These are phyloP conservation scores for Labrus mixtus DNA, from an alignment of 2,113 vertebrate genomes.

Conservation along the genomic window DNA sequence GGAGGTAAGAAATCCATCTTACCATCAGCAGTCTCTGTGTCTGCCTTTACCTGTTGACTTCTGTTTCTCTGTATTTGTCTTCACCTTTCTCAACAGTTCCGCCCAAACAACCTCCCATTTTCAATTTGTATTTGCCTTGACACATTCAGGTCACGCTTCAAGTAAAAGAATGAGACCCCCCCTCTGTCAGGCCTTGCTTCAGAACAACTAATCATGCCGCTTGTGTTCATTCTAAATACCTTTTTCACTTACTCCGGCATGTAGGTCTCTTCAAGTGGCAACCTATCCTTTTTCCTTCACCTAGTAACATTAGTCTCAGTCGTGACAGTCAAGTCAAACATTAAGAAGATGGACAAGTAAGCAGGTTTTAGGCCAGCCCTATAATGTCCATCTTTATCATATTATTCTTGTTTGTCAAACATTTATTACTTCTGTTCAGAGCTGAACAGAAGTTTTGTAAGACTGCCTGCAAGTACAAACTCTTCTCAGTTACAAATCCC, in stretches of 20 bases:
- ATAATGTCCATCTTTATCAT: neutral
- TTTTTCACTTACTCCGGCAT: conserved; percentile 24
- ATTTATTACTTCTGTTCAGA: neutral
- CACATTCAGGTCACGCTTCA: conserved; percentile 56
- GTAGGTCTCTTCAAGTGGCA: conserved; percentile 31
- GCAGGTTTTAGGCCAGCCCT: neutral
- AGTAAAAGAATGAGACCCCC: conserved; percentile 28
- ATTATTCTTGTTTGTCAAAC: neutral
- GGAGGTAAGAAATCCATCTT: conserved; percentile 84
- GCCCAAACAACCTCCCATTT: conserved; percentile 17
- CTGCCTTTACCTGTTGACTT: conserved; percentile 20
- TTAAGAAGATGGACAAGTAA: neutral
- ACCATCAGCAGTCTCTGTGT: conserved; percentile 8
- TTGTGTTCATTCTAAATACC: conserved; percentile 40
- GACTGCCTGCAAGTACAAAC: too few species aligned
- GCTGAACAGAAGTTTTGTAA: too few species aligned
- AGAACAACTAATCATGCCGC: conserved; percentile 27
- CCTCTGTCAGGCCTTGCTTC: conserved; percentile 1
- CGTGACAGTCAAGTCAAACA: neutral
- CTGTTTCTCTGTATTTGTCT: conserved; percentile 13
- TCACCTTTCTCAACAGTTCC: conserved; percentile 6
- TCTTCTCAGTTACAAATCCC: neutral
- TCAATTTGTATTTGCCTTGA: conserved; percentile 14
- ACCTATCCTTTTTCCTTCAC: conserved; percentile 12
- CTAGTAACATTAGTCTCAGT: conserved; percentile 2